Evolutionary conservation across 2,888 invertebrate genomes (phyloP), one percentile per base, ranked within the genome.

Genomic region (Dasypolia templi): DNA sequence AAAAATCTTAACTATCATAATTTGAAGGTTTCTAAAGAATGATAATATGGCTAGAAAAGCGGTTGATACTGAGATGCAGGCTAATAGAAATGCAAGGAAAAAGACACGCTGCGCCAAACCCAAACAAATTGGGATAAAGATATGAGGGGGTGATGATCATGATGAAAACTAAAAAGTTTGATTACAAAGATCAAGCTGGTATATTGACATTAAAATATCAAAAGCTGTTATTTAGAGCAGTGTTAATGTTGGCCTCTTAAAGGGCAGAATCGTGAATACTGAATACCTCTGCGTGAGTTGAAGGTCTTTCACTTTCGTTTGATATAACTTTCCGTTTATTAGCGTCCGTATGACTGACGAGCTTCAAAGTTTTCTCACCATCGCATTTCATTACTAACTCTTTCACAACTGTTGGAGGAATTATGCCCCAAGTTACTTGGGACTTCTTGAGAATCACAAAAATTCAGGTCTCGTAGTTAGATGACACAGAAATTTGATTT

Each of bases 231-330:
- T 70, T 56, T 39, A 65, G 74, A 73, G 56, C 79, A 78, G n/a
- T 51, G 19, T 22, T 63, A 83, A 12, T 51, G 42, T 42, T 70
- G 65, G 65, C 75, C 70, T 53, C 62, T 12, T 39, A 70, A 84
- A 81, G 72, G 72, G 77, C 84, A 81, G 4, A 64, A 53, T 12
- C 84, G 81, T 82, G 82, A 84, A 67, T 49, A 71, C 46, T 81
- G 82, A 75, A 70, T 61, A 69, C 51, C 58, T 46, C 51, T 62
- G 55, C 55, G 72, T 81, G 66, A 76, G 84, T 58, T 53, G 71
- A 69, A 72, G 76, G 68, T 46, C n/a, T 83, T 83, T 71, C 58
- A 84, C 82, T 82, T 81, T 82, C 75, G 35, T 84, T 72, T 39
- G 26, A 44, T 44, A 79, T 0, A 42, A 53, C 76, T 84, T 68